A percentile compares a stretch with the other conserved stretches of the same genome.
Conservation (phyloP, 2,113 vertebrate species). For the Syngnathoides biaculeatus region DNA sequence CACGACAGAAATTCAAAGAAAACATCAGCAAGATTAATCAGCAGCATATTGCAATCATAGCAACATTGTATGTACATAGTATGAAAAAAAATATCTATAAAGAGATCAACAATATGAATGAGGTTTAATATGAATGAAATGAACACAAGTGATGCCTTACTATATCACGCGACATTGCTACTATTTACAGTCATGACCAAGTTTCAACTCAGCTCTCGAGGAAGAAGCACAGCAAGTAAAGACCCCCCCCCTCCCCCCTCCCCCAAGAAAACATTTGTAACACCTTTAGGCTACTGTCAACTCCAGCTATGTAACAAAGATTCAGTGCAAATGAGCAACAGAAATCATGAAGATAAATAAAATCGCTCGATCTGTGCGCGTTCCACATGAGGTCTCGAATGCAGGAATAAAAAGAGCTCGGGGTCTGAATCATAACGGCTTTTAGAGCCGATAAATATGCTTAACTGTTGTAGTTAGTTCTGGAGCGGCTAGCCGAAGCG, state of each 20-base stretch:
- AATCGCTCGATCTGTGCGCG: background rate
- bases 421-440: background rate
- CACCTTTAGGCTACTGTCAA: background rate
- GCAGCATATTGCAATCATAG: too few relatives aligned
- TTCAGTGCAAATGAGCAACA: background rate
- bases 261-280: background rate
- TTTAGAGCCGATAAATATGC: conserved; percentile 1
- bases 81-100: too few relatives aligned
- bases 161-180: background rate
- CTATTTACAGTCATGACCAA: background rate
- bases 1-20: background rate
- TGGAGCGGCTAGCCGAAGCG: background rate
- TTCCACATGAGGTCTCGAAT: background rate
- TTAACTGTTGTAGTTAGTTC: background rate
- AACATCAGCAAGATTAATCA: background rate
- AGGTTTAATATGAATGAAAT: too few relatives aligned
- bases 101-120: too few relatives aligned
- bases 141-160: background rate
- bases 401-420: background rate
- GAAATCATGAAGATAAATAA: background rate
- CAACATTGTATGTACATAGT: too few relatives aligned
- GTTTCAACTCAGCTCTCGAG: background rate
- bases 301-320: background rate
- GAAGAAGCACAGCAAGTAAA: background rate
- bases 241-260: background rate